phyloP scores from a whole-genome alignment of 2,113 vertebrate species.

The Girardinichthys multiradiatus region DNA sequence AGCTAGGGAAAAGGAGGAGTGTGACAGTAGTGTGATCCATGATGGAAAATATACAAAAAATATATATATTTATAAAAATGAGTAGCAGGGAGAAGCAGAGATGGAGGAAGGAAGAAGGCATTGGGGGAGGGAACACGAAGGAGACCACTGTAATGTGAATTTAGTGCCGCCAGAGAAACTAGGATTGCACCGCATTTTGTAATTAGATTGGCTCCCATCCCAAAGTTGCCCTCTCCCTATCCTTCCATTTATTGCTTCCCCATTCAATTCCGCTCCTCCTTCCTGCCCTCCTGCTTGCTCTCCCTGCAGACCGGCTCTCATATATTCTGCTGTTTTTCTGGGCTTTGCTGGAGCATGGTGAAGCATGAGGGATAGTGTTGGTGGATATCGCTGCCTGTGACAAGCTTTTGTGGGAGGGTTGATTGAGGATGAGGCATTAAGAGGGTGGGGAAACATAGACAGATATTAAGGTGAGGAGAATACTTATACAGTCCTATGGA shows the following conservation, averaged over 20 bases:
- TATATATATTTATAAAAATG: slow-evolving; percentile 1
- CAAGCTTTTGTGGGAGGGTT: slow-evolving; percentile 34
- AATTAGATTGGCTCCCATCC: slow-evolving; percentile 87
- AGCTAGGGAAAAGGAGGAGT: slow-evolving; percentile 15
- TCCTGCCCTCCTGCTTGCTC: slow-evolving; percentile 34
- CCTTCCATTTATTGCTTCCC: slow-evolving; percentile 49
- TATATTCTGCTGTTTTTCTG: slow-evolving; percentile 75
- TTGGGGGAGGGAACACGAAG: slow-evolving; percentile 46
- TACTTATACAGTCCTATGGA: slow-evolving; percentile 25
- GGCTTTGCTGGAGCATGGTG: slow-evolving; percentile 69
- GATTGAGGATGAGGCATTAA: slow-evolving; percentile 61
- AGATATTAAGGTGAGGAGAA: slow-evolving; percentile 27
- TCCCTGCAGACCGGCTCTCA: slow-evolving; percentile 66
- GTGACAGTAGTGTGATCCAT: slow-evolving; percentile 12
- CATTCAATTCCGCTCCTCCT: slow-evolving; percentile 53
- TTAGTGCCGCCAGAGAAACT: slow-evolving; percentile 75
- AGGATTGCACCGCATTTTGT: slow-evolving; percentile 79
- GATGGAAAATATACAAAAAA: slow-evolving; percentile 29
- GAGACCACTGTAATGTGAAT: slow-evolving; percentile 79
- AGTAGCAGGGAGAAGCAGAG: slow-evolving; percentile 29
- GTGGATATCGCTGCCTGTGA: slow-evolving; percentile 38
- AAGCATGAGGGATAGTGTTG: slow-evolving; percentile 54
- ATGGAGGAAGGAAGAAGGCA: slow-evolving; percentile 41
- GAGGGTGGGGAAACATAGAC: slow-evolving; percentile 44
- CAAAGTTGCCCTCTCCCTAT: slow-evolving; percentile 72